Conservation (phyloP, 2,797 vertebrate genomes). For the Bovichtus diacanthus region DNA sequence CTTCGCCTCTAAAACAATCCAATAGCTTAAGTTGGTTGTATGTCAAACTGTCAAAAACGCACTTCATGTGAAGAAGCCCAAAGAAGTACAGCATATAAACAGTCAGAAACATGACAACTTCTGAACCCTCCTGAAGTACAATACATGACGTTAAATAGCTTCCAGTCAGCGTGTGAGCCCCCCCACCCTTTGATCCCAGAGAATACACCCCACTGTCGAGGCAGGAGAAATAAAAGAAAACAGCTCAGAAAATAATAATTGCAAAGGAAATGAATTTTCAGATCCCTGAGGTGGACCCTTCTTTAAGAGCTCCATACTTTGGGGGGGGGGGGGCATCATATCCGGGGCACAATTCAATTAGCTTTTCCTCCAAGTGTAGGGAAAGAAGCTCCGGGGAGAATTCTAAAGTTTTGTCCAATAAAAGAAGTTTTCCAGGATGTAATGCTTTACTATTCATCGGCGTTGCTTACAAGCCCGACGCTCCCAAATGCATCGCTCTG, state of each 20-base stretch:
- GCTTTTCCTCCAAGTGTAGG: conserved; percentile 65
- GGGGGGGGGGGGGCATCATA: conserved; percentile 45
- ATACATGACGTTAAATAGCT: conserved; percentile 29
- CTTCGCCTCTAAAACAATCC: not conserved
- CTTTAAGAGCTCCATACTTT: conserved; percentile 61
- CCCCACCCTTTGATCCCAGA: conserved; percentile 57
- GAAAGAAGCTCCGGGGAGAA: conserved; percentile 72
- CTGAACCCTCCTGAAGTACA: conserved; percentile 21
- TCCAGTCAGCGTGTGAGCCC: conserved; percentile 28
- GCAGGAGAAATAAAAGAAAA: conserved; percentile 71
- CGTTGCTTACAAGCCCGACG: conserved; percentile 56
- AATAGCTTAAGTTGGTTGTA: not conserved
- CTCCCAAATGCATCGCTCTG: conserved; percentile 61
- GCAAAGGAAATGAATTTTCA: conserved; percentile 79
- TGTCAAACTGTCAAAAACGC: conserved; percentile 28
- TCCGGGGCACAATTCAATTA: conserved; percentile 80
- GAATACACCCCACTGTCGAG: conserved; percentile 59
- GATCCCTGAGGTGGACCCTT: conserved; percentile 75
- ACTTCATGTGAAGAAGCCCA: conserved; percentile 25
- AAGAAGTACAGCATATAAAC: conserved; percentile 5
- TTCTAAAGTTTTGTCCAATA: conserved; percentile 77
- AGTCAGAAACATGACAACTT: conserved; percentile 5
- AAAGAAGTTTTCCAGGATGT: conserved; percentile 71
- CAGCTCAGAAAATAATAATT: conserved; percentile 77
- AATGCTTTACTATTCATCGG: conserved; percentile 63